Base-by-base conservation (phyloP, 2,797 vertebrate species). In the Danionella dracula region DNA sequence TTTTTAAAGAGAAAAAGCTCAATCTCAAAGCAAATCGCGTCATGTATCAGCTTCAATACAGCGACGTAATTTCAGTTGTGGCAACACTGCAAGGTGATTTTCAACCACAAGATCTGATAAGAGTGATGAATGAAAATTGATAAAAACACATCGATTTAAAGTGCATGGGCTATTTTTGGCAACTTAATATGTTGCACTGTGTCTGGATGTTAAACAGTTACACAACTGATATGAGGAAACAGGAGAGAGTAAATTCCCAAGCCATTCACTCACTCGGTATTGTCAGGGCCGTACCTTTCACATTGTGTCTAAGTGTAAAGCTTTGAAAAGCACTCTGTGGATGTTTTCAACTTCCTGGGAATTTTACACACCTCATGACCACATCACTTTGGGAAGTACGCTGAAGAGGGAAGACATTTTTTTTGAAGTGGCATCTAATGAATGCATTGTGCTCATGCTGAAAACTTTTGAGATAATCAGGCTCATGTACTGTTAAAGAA, bases 101-200 rank as follows among this genome's bases (percentile, higher is more conserved):
- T 51, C 23, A 63, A 42, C 60, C 61, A 53, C 48, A 64, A 53
- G 38, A 44, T 53, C 48, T 63, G 62, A 65, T 65, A 65, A 34
- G 45, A 21, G 48, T 32, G 50, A 29, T 35, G 50, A 65, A 44
- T 54, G 50, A n/a, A n/a, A n/a, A n/a, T n/a, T n/a, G n/a, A 4
- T 35, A 17, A 56, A 49, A 64, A 40, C 23, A 40, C 2, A 23
- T 17, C 2, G 0, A 17, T 37, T 40, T 1, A 4, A 16, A 41
- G 34, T 20, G 1, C 11, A 16, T 32, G 10, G 16, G 13, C 21
- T 37, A 27, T 56, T 56, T 64, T 19, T 41, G 34, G 63, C 23
- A 53, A 69, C 16, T 38, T 53, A 54, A 15, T 1, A 12, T 16
- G 13, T 45, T 58, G 6, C 12, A 8, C 12, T 54, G 8, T 4